Evolutionary conservation across 1,140 invertebrate genomes (phyloP).

Genomic region (Trichonephila inaurata): DNA sequence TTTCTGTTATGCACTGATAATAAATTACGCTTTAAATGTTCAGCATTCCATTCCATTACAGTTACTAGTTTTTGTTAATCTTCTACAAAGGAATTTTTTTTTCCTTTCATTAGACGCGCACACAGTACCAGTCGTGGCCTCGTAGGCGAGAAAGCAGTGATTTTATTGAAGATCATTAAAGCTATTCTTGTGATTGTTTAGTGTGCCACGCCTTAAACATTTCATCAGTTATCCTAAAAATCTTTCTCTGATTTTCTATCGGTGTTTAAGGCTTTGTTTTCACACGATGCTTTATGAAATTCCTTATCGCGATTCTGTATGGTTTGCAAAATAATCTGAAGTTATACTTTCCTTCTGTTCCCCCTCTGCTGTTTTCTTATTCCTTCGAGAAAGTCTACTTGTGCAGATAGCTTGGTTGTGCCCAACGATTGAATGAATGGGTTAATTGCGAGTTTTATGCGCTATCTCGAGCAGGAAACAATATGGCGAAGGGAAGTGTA

Average conservation of each 20-base stretch:
- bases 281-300: neutral
- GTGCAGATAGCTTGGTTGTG: constrained; percentile 31
- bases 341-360: neutral
- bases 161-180: constrained; percentile 27
- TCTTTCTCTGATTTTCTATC: neutral
- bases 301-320: constrained; percentile 10
- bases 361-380: constrained; percentile 5
- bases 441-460: constrained; percentile 65
- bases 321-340: neutral
- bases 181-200: constrained; percentile 22
- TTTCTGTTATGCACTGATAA: constrained; percentile 36
- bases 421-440: constrained; percentile 61
- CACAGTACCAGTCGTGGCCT: neutral
- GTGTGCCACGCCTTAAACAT: constrained; percentile 16
- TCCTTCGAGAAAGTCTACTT: constrained; percentile 27
- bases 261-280: neutral
- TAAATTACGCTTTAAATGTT: neutral
- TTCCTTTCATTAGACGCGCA: neutral
- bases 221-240: constrained; percentile 9
- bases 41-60: constrained; percentile 44
- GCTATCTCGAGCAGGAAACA: constrained; percentile 71
- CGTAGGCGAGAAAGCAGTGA: neutral
- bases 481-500: constrained; percentile 69
- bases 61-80: constrained; percentile 27
- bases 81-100: neutral